Base-by-base conservation (phyloP, 2,113 vertebrate genomes). In the Seriola aureovittata region DNA sequence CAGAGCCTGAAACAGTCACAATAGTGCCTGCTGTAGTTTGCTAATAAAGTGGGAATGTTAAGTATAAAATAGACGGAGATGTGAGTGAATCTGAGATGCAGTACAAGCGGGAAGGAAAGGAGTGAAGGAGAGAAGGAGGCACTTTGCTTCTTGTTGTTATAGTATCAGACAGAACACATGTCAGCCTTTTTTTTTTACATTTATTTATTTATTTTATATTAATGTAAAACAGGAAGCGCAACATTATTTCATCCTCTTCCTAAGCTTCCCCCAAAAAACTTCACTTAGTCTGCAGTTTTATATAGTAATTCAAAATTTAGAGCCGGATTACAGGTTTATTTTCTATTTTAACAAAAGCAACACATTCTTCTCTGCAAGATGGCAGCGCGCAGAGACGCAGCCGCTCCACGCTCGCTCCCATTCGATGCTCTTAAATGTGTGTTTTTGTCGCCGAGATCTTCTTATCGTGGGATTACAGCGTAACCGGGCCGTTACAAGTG, bases 1-100 rank as follows among this genome's bases (percentile, higher is more conserved):
- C 23, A 4, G 8, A 81, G 59, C 46, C 52, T 6, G 36, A 48
- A 75, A 75, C 64, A 67, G 52, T 62, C 60, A 71, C 70, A 64
- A 59, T 6, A 21, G 38, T 5, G 57, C 58, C 42, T 58, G 72
- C 59, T 68, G 58, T 59, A 63, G 48, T 70, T 73, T 63, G 48
- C 71, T 79, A 72, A 76, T 60, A 71, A 81, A 29, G 60, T 71
- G 58, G 55, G 50, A 85, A 71, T 59, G 60, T 71, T 67, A 83
- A 64, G 8, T 38, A 60, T 42, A 62, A 72, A 76, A 70, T 8
- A 71, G n/a, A 40, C 8, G 48, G 25, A 68, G 74, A 71, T 55
- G 38, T 58, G 64, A 46, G 40, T 77, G 46, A 71, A 80, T 78
- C 13, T 38, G 60, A 75, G 79, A 81, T 48, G 16, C 17, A 44